Evolutionary conservation across 2,797 vertebrate species (phyloP).

Genomic region (Enteromius mattozi): DNA sequence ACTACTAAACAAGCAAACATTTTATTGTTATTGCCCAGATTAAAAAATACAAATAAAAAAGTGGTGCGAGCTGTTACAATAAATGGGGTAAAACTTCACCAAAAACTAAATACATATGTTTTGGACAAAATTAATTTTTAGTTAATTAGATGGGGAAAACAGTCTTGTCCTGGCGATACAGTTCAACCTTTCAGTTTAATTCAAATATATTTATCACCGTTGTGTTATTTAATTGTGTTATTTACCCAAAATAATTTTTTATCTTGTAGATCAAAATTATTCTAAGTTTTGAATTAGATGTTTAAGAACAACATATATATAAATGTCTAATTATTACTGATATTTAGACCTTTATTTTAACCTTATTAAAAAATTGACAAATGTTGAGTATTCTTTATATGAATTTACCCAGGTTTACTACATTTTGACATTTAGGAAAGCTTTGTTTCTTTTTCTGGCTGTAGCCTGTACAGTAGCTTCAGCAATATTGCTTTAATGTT

Average conservation of each 20-base stretch:
- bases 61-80: background rate
- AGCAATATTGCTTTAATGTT: slow-evolving; percentile 13
- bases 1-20: background rate
- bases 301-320: background rate
- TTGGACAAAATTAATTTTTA: too few relatives aligned
- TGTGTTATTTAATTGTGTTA: too few relatives aligned
- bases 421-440: background rate
- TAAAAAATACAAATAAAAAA: too few relatives aligned
- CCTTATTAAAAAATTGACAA: background rate
- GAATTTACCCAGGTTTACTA: background rate
- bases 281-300: background rate
- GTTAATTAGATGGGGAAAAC: too few relatives aligned
- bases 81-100: background rate
- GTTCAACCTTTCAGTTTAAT: too few relatives aligned
- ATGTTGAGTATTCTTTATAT: background rate
- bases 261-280: background rate
- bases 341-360: background rate
- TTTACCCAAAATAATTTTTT: background rate
- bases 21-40: background rate
- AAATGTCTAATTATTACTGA: background rate
- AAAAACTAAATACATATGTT: background rate
- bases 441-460: background rate
- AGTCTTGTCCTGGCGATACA: too few relatives aligned
- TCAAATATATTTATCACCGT: too few relatives aligned
- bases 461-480: background rate